A percentile compares a stretch with the other conserved stretches of the same genome.
These are phyloP conservation scores for Micronisus gabar DNA, from an alignment of 2,113 vertebrate genomes.

Conservation along the genomic window DNA sequence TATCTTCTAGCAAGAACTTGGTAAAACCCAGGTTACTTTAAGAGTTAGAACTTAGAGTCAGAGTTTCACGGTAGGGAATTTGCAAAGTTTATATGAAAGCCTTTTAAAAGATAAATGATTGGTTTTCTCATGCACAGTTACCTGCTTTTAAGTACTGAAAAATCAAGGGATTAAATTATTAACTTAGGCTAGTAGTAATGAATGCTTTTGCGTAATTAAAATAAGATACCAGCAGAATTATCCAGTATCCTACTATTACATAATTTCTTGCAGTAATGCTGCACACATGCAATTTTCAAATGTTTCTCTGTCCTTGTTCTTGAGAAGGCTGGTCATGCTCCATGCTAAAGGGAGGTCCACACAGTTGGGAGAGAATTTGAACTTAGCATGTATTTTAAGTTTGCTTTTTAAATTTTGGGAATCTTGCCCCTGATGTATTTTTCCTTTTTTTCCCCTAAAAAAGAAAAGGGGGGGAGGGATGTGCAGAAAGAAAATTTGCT, in stretches of 20 bases:
- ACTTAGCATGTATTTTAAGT: not conserved
- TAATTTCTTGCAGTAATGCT: not conserved
- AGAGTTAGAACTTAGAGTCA: not conserved
- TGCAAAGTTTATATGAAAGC: not conserved
- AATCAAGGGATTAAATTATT: not conserved
- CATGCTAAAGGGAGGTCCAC: not conserved
- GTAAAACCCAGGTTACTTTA: not conserved
- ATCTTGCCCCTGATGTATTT: not conserved
- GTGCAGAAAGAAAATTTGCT: not conserved
- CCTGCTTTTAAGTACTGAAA: not conserved
- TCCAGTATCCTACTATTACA: not conserved
- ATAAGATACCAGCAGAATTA: not conserved
- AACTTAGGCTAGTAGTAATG: not conserved
- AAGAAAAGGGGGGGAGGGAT: accelerated
- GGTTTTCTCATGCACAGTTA: not conserved
- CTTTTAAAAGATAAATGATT: not conserved
- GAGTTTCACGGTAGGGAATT: not conserved
- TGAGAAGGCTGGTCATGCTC: not conserved
- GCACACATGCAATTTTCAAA: not conserved
- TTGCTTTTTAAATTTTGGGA: not conserved
- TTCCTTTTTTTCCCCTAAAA: not conserved
- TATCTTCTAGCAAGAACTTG: not conserved
- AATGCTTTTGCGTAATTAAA: not conserved
- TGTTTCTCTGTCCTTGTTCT: not conserved
- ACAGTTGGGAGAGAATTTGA: not conserved